phyloP scores from a whole-genome alignment of 92 coral and sea anemone species.

The Porites cylindrica region DNA sequence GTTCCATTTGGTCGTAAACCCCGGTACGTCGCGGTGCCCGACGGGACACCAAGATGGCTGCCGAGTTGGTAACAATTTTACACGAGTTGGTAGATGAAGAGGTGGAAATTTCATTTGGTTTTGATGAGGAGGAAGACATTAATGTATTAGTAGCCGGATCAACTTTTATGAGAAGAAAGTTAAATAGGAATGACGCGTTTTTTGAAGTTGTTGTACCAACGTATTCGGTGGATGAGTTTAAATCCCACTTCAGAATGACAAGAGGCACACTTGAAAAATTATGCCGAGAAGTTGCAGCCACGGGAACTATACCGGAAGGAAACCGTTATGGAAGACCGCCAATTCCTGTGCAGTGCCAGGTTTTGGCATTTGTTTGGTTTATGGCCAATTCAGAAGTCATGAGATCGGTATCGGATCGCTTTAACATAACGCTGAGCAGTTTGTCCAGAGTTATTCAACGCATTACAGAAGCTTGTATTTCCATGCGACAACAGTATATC shows the following conservation, averaged over 20 bases:
- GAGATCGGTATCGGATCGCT: conserved; percentile 56
- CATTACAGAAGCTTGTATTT: conserved; percentile 35
- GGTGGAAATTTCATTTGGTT: too few relatives aligned
- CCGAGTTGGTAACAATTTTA: too few relatives aligned
- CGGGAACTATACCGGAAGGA: conserved; percentile 30
- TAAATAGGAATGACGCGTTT: conserved; percentile 36
- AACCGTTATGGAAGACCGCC: conserved; percentile 62
- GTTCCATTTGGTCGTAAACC: too few relatives aligned
- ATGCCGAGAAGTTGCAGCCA: conserved; percentile 45
- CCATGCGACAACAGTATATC: conserved; percentile 33
- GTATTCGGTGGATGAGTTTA: conserved; percentile 57
- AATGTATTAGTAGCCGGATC: too few relatives aligned
- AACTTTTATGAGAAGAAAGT: conserved; percentile 31
- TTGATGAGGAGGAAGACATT: too few relatives aligned
- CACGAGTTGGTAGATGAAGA: too few relatives aligned
- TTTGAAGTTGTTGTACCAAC: conserved; percentile 33
- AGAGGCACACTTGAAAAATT: conserved; percentile 45
- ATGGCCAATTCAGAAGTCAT: conserved; percentile 55
- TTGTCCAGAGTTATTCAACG: conserved; percentile 55
- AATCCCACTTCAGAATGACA: conserved; percentile 55
- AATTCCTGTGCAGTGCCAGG: conserved; percentile 57
- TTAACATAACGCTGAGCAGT: conserved; percentile 63
- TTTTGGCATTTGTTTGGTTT: conserved; percentile 65
- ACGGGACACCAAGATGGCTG: too few relatives aligned
- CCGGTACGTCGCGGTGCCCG: too few relatives aligned